Conservation (phyloP, 2,888 invertebrate genomes). For the Himalopsyche tibetana region DNA sequence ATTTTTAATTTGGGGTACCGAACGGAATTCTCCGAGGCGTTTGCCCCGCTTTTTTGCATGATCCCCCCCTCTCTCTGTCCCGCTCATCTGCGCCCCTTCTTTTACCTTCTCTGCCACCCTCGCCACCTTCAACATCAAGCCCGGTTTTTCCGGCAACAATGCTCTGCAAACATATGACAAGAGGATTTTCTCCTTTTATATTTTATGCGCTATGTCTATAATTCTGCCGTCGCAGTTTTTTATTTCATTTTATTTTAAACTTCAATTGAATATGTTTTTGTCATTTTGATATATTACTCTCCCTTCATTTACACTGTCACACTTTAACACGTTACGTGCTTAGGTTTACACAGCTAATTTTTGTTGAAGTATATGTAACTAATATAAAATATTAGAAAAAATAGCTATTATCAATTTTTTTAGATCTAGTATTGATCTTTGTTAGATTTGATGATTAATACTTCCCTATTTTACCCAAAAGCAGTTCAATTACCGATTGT, state of each 20-base stretch:
- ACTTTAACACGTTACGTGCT: no score
- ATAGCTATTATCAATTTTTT: no score
- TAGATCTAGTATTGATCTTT: no score
- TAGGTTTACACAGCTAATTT: no score
- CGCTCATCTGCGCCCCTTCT: constrained; percentile 67
- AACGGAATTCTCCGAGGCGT: constrained; percentile 68
- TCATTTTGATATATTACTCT: neutral
- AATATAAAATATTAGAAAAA: no score
- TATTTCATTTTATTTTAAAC: neutral
- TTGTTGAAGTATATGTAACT: no score
- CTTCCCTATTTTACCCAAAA: no score
- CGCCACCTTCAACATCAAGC: constrained; percentile 69
- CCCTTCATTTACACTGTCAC: no score
- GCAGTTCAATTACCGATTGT: no score
- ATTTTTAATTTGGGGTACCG: neutral
- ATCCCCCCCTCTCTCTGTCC: constrained; percentile 66
- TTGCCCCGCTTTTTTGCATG: constrained; percentile 64
- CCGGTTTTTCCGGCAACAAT: constrained; percentile 65
- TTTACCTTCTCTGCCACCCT: constrained; percentile 66
- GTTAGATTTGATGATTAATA: no score
- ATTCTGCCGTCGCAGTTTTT: neutral
- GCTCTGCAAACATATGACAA: constrained; percentile 65
- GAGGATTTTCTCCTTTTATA: constrained; percentile 64
- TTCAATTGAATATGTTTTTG: neutral
- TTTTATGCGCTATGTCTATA: constrained; percentile 4